Conservation (phyloP, 2,113 vertebrate genomes). For the Myrmophylax atrothorax region DNA sequence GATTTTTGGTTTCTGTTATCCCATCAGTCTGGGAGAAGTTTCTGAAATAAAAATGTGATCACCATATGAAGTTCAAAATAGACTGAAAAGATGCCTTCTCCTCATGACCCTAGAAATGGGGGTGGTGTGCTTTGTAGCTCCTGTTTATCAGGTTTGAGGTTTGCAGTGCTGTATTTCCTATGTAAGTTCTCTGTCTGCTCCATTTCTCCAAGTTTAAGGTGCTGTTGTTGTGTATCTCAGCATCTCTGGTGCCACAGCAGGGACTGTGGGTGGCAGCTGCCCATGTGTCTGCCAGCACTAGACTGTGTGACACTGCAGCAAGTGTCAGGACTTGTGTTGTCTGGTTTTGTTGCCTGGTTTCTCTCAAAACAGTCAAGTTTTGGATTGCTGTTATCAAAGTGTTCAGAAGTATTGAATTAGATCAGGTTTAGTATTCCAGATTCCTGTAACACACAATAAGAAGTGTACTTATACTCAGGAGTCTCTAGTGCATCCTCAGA, state of each 20-base stretch:
- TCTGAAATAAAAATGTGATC: background rate
- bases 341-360: background rate
- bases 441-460: background rate
- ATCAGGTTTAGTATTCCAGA: background rate
- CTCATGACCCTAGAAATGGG: background rate
- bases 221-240: background rate
- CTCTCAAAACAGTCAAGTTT: background rate
- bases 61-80: background rate
- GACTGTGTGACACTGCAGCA: background rate
- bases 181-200: background rate
- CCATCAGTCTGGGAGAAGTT: background rate
- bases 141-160: background rate
- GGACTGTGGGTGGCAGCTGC: background rate
- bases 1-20: background rate
- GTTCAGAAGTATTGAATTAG: background rate
- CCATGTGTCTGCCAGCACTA: background rate
- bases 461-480: background rate
- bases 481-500: background rate
- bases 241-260: background rate
- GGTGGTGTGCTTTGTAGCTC: background rate
- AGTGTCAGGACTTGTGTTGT: background rate
- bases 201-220: background rate
- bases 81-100: background rate
- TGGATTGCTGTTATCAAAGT: background rate
- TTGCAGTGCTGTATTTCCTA: background rate